These are phyloP conservation scores for Stegostoma tigrinum DNA, from an alignment of 2,113 vertebrate genomes.

Conservation along the genomic window DNA sequence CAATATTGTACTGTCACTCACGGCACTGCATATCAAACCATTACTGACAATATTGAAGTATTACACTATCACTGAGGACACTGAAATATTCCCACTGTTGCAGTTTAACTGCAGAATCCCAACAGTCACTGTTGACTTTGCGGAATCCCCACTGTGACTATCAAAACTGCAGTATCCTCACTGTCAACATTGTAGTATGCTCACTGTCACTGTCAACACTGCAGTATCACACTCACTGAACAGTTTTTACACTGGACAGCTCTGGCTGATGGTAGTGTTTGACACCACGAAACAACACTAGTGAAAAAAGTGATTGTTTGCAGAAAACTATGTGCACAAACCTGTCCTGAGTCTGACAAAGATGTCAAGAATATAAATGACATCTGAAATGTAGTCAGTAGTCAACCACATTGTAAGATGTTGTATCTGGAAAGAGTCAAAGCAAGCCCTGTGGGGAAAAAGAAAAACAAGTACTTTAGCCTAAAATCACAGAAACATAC, in stretches of 20 bases:
- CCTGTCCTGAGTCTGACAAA: slow-evolving; percentile 78
- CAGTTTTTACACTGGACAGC: neutral
- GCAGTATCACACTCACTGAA: neutral
- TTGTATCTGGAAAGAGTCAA: slow-evolving; percentile 68
- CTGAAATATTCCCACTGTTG: no score
- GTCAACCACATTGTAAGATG: slow-evolving; percentile 78
- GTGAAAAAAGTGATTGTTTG: neutral
- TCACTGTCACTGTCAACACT: neutral
- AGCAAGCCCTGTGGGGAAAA: slow-evolving; percentile 72
- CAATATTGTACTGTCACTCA: no score
- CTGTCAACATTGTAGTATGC: neutral
- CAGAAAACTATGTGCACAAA: slow-evolving; percentile 44
- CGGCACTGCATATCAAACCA: no score
- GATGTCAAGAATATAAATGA: slow-evolving; percentile 72
- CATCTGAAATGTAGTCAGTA: slow-evolving; percentile 78
- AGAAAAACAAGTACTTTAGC: neutral
- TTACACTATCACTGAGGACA: no score
- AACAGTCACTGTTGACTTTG: no score
- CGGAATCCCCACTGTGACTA: neutral
- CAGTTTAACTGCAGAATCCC: neutral
- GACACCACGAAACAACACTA: neutral
- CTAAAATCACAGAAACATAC: neutral
- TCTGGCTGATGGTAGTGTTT: neutral
- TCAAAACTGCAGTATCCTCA: neutral
- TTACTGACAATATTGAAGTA: no score